Base-by-base conservation (phyloP, 1,140 invertebrate genomes). In the Galleria mellonella region DNA sequence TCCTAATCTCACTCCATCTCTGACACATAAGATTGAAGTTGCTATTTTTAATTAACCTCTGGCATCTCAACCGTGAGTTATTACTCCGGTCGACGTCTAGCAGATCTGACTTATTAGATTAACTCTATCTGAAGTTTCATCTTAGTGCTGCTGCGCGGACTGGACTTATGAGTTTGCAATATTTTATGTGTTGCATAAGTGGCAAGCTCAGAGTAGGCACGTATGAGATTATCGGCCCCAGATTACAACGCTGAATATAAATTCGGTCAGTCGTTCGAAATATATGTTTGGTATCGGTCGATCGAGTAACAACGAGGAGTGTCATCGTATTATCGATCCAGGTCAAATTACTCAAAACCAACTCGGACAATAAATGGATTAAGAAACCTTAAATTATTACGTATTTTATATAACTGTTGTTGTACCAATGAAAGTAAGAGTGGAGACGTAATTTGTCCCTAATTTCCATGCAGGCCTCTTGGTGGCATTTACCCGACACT, bases 11-110 rank as follows among this genome's bases (percentile, higher is more conserved):
- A 70, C 55, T 68, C 56, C 37, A 79, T 76, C 72, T 79, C 61
- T 63, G 73, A 72, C 66, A 72, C 56, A 63, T 63, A 61, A 71
- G 58, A 81, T 75, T 75, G 76, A 82, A 82, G 76, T 77, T 78
- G 72, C 72, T 82, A 82, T 85, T 85, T 85, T 85, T 85, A 85
- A 83, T 85, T 85, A 85, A 85, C 81, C 81, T 83, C 74, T 79
- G 73, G 63, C 74, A 70, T 72, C 70, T 72, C 70, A 73, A 74
- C 66, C 68, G 67, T 77, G 70, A 81, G 74, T 78, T 78, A 81
- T 78, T 76, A 64, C 75, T 69, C 49, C 63, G 67, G 68, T 69
- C 72, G 77, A 82, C 70, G 71, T 73, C 68, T 68, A 62, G 70
- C 70, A 82, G 77, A 84, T 84, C 76, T 83, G 66, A 81, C 71